Evolutionary conservation across 2,888 invertebrate genomes (phyloP), one percentile per base, ranked within the genome.

Genomic region (Perizoma affinitatum): DNA sequence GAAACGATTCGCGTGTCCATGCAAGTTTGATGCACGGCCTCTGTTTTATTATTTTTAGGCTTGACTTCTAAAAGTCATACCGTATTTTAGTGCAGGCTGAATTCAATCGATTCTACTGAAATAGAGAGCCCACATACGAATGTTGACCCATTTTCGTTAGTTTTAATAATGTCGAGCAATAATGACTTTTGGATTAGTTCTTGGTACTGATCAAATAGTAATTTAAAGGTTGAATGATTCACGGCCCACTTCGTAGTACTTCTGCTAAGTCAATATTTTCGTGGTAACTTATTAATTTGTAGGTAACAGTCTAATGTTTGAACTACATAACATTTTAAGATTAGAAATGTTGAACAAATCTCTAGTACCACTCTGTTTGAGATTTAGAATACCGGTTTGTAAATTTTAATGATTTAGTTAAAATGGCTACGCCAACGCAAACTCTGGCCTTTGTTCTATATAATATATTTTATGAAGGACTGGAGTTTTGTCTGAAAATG

Each of bases 41-140:
- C 71, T 80, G 83, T 85, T 87, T 87, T 87, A 85, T 85, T 89
- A 88, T 88, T 90, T 89, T 89, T 87, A 89, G 86, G 78, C 74
- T 65, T 74, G 71, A 67, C 74, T 73, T 77, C 72, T 78, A 79
- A 76, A 78, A 80, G 76, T 73, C 83, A 46, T 51, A 46, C 51
- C 56, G 56, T 64, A 63, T 58, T 38, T 63, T 63, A 65, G 65
- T 60, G 60, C 65, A 65, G 56, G 45, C 44, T 22, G 59, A 52
- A 22, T 38, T 48, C 7, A 72, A 78, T 79, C 70, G 78, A 78
- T 74, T 71, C 40, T 54, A 68, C 68, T 68, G 63, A 71, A 78
- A 76, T 74, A 78, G 76, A 75, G 72, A 60, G 61, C 63, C 66
- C 53, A 64, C 65, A 72, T 61, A 70, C 62, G 54, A 66, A 58